phyloP scores from a whole-genome alignment of 1,140 invertebrate genomes.

The Eciton burchellii region DNA sequence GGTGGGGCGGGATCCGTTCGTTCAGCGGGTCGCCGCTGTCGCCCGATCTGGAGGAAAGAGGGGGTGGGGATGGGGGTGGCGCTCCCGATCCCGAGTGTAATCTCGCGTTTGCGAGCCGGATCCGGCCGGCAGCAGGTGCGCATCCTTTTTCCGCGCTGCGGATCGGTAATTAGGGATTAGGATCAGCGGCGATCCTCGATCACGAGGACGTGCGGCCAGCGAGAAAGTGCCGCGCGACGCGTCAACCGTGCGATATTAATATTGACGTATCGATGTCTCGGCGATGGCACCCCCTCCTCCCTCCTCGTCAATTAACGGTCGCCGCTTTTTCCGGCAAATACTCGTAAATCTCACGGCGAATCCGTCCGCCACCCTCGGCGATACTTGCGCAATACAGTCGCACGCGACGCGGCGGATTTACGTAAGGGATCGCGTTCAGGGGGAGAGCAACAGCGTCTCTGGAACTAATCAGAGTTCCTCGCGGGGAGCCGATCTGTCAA shows the following conservation, averaged over 20 bases:
- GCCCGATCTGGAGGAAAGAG: too few relatives aligned
- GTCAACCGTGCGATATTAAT: conserved; percentile 73
- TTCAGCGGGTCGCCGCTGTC: too few relatives aligned
- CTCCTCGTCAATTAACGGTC: conserved; percentile 77
- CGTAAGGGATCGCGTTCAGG: not conserved
- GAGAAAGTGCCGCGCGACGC: conserved; percentile 59
- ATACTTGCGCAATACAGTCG: conserved; percentile 34
- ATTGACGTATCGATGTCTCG: conserved; percentile 75
- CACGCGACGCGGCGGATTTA: conserved; percentile 31
- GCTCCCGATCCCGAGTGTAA: too few relatives aligned
- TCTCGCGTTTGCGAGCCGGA: conserved; percentile 38
- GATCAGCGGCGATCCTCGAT: conserved; percentile 80
- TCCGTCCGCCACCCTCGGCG: conserved; percentile 23
- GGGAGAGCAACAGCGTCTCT: too few relatives aligned
- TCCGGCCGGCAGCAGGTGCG: conserved; percentile 76
- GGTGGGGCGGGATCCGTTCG: too few relatives aligned
- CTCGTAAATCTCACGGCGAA: conserved; percentile 75
- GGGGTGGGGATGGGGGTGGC: too few relatives aligned
- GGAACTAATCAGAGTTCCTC: too few relatives aligned
- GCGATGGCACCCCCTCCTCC: conserved; percentile 65
- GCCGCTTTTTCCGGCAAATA: conserved; percentile 73
- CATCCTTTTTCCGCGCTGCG: conserved; percentile 69
- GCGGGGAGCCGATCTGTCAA: too few relatives aligned
- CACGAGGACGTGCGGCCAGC: conserved; percentile 68
- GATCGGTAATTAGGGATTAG: conserved; percentile 80